These are phyloP conservation scores for Isaurus tuberculatus DNA, from an alignment of 92 coral and sea anemone species.

Conservation along the genomic window DNA sequence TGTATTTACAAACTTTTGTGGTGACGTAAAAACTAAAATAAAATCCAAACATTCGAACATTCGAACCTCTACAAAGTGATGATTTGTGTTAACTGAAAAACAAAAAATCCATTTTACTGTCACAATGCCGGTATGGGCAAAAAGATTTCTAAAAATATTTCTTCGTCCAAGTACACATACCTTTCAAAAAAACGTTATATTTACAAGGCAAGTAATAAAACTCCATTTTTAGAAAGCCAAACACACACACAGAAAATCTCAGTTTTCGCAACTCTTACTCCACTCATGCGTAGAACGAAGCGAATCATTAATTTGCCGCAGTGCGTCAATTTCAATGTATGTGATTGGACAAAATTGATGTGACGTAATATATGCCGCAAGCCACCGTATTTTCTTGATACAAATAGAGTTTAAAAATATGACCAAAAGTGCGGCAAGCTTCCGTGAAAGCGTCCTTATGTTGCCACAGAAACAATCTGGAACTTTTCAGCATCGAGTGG, in stretches of 20 bases:
- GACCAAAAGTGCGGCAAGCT: background rate
- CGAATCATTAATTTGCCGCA: constrained; percentile 26
- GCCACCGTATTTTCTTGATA: background rate
- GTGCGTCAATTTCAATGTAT: constrained; percentile 26
- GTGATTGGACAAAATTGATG: constrained; percentile 1
- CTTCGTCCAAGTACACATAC: background rate
- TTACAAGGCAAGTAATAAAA: background rate
- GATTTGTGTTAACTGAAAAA: too few relatives aligned
- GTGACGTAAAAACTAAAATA: too few relatives aligned
- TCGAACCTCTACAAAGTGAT: too few relatives aligned
- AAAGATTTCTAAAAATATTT: background rate
- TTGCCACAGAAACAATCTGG: constrained; percentile 41
- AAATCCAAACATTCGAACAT: too few relatives aligned
- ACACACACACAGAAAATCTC: background rate
- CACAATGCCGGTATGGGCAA: background rate
- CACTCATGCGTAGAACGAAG: background rate
- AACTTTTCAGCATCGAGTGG: background rate
- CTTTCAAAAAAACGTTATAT: background rate
- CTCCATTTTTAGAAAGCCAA: background rate
- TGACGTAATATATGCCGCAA: constrained; percentile 19
- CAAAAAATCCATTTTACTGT: background rate
- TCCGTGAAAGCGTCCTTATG: constrained; percentile 7
- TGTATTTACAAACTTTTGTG: too few relatives aligned
- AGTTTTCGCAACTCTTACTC: background rate
- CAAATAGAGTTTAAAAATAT: background rate